Percentiles rank a stretch among this genome's conserved stretches.
phyloP scores from a whole-genome alignment of 2,797 vertebrate species.

The Sebastes vulpes region DNA sequence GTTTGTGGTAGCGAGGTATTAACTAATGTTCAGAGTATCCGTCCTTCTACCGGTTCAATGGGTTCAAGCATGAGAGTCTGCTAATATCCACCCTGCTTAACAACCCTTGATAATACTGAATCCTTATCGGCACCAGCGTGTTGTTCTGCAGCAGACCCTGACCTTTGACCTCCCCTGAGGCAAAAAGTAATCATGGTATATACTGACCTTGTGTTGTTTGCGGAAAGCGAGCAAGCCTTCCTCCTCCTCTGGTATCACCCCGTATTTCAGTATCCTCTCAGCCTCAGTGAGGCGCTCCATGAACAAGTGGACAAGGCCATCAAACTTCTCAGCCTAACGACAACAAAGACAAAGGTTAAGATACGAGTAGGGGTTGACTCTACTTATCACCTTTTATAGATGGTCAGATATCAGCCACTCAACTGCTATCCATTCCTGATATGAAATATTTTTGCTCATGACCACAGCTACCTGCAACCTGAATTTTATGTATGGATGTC shows the following conservation, averaged over 20 bases:
- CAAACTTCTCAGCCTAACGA: constrained; percentile 89
- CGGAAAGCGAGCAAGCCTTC: constrained; percentile 77
- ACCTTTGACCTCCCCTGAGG: constrained; percentile 9
- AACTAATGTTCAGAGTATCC: neutral
- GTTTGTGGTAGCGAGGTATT: neutral
- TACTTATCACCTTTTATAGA: neutral
- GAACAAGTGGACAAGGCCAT: constrained; percentile 86
- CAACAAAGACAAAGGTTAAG: neutral
- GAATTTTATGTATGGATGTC: neutral
- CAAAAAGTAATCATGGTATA: neutral
- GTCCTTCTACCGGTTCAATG: neutral
- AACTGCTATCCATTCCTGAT: neutral
- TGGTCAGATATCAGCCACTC: neutral
- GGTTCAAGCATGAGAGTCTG: neutral
- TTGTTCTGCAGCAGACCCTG: constrained; percentile 19
- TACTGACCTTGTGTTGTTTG: constrained; percentile 87
- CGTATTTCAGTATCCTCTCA: constrained; percentile 87
- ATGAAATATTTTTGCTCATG: neutral
- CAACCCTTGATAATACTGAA: constrained; percentile 13
- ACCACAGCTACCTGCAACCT: neutral
- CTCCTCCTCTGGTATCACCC: constrained; percentile 87
- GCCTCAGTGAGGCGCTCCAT: constrained; percentile 87
- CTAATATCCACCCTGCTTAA: neutral
- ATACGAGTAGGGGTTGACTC: neutral
- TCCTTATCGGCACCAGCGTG: constrained; percentile 29